Conservation (phyloP, 2,888 invertebrate species). For the Dolichopus griseipennis region DNA sequence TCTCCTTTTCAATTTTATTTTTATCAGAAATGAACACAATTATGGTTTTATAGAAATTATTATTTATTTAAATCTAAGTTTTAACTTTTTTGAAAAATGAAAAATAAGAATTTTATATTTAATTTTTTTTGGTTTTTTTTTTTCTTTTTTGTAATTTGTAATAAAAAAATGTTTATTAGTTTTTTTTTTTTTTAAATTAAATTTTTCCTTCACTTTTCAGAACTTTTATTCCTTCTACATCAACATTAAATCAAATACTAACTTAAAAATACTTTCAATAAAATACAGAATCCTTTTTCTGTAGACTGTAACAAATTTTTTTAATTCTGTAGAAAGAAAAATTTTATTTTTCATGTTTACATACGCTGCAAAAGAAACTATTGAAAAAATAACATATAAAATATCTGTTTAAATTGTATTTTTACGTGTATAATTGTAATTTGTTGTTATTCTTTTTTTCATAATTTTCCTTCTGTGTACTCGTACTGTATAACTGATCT, state of each 20-base stretch:
- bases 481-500: too few species aligned
- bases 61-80: too few species aligned
- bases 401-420: not conserved
- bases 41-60: not conserved
- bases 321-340: too few species aligned
- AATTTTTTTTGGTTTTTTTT: too few species aligned
- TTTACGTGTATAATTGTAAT: too few species aligned
- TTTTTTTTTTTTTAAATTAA: not conserved
- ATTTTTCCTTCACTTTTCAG: not conserved
- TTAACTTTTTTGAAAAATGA: too few species aligned
- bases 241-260: conserved; percentile 1
- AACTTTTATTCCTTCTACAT: not conserved
- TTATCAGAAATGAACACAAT: not conserved
- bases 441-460: too few species aligned
- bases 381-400: not conserved
- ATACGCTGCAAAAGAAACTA: too few species aligned
- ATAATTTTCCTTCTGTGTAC: too few species aligned
- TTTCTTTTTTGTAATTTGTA: not conserved
- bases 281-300: not conserved
- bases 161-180: not conserved
- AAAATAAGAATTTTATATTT: too few species aligned
- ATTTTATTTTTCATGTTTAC: too few species aligned
- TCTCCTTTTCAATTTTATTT: not conserved
- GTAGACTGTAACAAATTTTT: not conserved
- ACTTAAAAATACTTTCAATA: not conserved